Conservation (phyloP, 2,797 vertebrate species). For the Carapus acus region DNA sequence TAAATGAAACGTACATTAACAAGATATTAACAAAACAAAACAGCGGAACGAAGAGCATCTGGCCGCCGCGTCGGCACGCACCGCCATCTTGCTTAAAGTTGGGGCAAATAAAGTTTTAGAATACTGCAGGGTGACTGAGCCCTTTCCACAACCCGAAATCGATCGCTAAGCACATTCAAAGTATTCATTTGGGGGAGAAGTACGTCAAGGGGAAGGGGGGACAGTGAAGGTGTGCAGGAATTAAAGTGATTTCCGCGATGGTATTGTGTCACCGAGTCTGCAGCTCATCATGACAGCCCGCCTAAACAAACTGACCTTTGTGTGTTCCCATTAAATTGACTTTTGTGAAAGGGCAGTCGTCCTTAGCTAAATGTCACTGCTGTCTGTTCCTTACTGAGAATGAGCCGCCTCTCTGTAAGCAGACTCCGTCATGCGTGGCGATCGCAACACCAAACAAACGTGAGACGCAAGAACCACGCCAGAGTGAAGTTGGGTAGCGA, state of each 20-base stretch:
- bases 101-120: too few species aligned
- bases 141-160: too few species aligned
- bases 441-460: slow-evolving; percentile 17
- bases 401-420: slow-evolving; percentile 23
- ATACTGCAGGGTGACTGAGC: too few species aligned
- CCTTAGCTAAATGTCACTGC: slow-evolving; percentile 60
- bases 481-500: not conserved
- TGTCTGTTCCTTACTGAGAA: slow-evolving; percentile 47
- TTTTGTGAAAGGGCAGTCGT: slow-evolving; percentile 63
- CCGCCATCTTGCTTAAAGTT: too few species aligned
- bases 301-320: slow-evolving; percentile 63
- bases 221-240: not conserved
- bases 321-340: slow-evolving; percentile 59
- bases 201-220: not conserved
- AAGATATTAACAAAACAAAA: too few species aligned
- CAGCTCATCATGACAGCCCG: slow-evolving; percentile 36
- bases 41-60: too few species aligned
- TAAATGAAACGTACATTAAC: too few species aligned
- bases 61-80: too few species aligned
- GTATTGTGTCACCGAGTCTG: slow-evolving; percentile 20
- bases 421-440: slow-evolving; percentile 5
- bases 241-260: not conserved
- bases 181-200: too few species aligned
- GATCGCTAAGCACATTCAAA: too few species aligned
- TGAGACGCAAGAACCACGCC: not conserved